Evolutionary conservation across 2,113 vertebrate genomes (phyloP), one percentile per base, ranked within the genome.

Genomic region (Marmota monax): DNA sequence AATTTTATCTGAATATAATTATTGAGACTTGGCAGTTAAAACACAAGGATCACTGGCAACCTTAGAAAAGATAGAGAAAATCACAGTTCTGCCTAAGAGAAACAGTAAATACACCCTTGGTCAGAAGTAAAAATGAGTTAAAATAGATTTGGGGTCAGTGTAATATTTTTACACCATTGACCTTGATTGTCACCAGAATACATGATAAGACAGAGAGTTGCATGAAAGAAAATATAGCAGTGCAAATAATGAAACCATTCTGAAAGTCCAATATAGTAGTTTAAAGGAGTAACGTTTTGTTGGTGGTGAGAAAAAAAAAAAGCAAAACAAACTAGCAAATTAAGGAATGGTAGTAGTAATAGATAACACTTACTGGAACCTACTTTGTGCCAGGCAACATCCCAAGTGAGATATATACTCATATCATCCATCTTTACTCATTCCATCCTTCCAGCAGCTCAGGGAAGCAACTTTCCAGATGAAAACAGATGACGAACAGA

Each of bases 21-120:
- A 37, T 67, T 94, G 83, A 82, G 13, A 78, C 13, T n/a, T 94
- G 29, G 56, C 74, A 90, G 22, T 78, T 90, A 90, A 92, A 93
- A 84, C 10, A 76, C 9, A 88, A 85, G 34, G 3, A 80, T 88
- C 45, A 92, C 69, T 51, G 56, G 32, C 9, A 88, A 32, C 34
- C 58, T 65, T 80, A 39, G 20, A 63, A 85, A 95, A 73, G 11
- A 27, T 74, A 37, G 48, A 73, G 32, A 72, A 85, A 91, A 37
- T 94, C 42, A 93, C 23, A 37, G 4, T 70, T 37, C 11, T 48
- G 17, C 5, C 7, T 65, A 82, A 23, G 27, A 89, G 25, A 91
- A 84, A 48, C 4, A 12, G 58, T 79, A 69, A 82, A 90, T 74
- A 20, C 25, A 53, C 13, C 10, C 51, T 86, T 74, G 32, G 9